Evolutionary conservation across 1,140 invertebrate genomes (phyloP).

Genomic region (Tigriopus japonicus): DNA sequence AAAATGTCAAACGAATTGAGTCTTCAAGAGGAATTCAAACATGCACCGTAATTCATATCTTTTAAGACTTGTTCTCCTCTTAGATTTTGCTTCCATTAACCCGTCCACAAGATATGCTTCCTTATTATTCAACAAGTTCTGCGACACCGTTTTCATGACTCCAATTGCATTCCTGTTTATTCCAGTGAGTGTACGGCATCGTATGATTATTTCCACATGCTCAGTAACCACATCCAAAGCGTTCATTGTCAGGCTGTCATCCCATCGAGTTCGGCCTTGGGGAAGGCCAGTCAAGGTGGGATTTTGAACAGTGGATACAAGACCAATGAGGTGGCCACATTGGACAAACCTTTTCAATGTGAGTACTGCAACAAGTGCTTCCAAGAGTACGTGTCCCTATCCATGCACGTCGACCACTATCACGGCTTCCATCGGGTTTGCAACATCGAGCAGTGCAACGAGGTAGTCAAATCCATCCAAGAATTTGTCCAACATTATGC

Average conservation of each 20-base stretch:
- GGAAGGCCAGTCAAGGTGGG: neutral
- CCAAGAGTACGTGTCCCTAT: neutral
- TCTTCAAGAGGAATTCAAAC: too few relatives aligned
- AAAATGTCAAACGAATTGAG: too few relatives aligned
- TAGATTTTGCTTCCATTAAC: too few relatives aligned
- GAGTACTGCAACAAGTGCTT: neutral
- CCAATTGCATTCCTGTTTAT: too few relatives aligned
- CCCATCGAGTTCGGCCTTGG: neutral
- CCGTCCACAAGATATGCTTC: too few relatives aligned
- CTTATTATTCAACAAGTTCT: too few relatives aligned
- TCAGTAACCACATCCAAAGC: neutral
- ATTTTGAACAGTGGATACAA: neutral
- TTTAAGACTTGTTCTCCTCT: too few relatives aligned
- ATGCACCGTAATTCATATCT: too few relatives aligned
- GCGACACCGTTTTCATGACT: too few relatives aligned
- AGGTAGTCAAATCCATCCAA: neutral
- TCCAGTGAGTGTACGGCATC: neutral
- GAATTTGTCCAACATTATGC: neutral
- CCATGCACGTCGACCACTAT: neutral
- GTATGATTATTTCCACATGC: neutral
- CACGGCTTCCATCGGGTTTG: neutral
- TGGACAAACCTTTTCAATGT: neutral
- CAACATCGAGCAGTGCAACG: neutral
- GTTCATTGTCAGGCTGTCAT: neutral
- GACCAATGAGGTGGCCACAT: neutral